phyloP scores from a whole-genome alignment of 2,113 vertebrate species.

The Isichthys henryi region DNA sequence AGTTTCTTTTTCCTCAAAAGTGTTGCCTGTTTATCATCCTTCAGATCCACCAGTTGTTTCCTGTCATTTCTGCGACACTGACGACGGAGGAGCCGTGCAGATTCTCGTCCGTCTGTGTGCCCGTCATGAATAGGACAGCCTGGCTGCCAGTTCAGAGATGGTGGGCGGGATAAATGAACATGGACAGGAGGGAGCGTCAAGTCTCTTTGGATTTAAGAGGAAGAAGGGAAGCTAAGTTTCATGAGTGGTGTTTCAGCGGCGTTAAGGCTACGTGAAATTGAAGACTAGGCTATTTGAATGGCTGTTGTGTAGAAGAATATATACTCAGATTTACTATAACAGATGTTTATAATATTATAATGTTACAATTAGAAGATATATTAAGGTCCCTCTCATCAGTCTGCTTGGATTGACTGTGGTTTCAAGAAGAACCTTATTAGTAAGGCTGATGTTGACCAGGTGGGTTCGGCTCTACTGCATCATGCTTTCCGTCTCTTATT shows the following conservation, averaged over 20 bases:
- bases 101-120: background rate
- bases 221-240: background rate
- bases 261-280: no score
- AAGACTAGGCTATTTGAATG: background rate
- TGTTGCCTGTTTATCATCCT: background rate
- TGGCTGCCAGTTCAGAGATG: background rate
- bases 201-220: background rate
- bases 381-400: constrained; percentile 32
- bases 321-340: background rate
- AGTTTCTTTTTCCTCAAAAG: background rate
- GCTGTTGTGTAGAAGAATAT: background rate
- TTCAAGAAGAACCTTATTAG: constrained; percentile 21
- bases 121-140: background rate
- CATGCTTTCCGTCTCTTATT: background rate
- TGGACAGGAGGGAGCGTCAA: background rate
- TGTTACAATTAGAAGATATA: background rate
- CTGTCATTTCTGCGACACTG: background rate
- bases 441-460: constrained; percentile 50
- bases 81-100: background rate
- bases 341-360: background rate
- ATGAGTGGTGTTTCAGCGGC: background rate
- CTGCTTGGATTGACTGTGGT: constrained; percentile 43
- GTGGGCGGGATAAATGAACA: background rate
- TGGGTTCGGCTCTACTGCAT: constrained; percentile 24
- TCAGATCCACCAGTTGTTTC: background rate